Conservation (phyloP, 2,113 vertebrate species). For the Hypomesus transpacificus region DNA sequence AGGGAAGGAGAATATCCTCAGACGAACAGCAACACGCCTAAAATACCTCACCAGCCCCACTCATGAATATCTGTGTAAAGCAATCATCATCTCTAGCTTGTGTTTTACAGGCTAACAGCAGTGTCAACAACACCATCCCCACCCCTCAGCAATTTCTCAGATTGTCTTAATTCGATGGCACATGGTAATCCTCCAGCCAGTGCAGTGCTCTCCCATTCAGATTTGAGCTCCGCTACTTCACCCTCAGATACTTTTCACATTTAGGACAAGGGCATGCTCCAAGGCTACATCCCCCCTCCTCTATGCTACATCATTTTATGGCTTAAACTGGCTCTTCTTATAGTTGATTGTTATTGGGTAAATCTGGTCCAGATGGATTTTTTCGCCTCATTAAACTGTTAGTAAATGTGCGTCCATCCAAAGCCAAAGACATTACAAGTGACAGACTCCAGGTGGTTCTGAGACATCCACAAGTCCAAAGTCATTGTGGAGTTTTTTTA, state of each 20-base stretch:
- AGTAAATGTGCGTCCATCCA: conserved; percentile 9
- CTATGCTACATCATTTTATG: neutral
- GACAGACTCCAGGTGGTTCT: neutral
- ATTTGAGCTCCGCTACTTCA: neutral
- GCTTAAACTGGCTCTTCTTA: conserved; percentile 11
- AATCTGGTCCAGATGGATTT: conserved; percentile 13
- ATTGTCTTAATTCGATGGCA: conserved; percentile 12
- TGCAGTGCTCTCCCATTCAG: neutral
- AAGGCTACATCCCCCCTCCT: no score
- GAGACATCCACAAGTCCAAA: no score
- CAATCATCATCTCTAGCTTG: no score
- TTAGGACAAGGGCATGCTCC: neutral
- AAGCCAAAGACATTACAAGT: neutral
- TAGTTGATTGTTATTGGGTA: conserved; percentile 17
- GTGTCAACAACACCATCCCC: conserved; percentile 14
- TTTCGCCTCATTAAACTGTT: conserved; percentile 1
- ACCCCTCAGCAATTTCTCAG: neutral
- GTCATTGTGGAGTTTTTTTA: no score
- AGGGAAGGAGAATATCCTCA: neutral
- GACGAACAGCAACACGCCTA: no score
- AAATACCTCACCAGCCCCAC: no score
- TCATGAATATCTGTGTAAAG: no score
- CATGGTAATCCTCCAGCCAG: conserved; percentile 13
- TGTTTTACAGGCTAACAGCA: neutral
- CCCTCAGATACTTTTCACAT: neutral